phyloP scores from a whole-genome alignment of 2,888 invertebrate genomes.

The Mythimna impura region DNA sequence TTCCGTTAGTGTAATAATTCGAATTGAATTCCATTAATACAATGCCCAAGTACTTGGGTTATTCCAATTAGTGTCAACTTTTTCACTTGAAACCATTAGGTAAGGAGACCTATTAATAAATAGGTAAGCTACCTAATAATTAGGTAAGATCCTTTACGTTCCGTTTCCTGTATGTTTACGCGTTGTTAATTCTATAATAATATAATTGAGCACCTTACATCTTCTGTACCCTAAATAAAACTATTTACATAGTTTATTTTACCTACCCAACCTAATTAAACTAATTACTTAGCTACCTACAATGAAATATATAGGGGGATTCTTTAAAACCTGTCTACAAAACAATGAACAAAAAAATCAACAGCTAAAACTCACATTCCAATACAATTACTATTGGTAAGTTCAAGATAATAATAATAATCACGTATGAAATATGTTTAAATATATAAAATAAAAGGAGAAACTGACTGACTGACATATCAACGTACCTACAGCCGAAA shows the following conservation, averaged over 20 bases:
- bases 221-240: not conserved
- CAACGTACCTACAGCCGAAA: too few relatives aligned
- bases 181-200: not conserved
- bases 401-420: slow-evolving; percentile 16
- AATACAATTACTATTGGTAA: not conserved
- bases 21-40: slow-evolving; percentile 34
- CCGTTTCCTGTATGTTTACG: too few relatives aligned
- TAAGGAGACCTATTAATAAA: slow-evolving; percentile 12
- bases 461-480: too few relatives aligned
- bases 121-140: slow-evolving; percentile 16
- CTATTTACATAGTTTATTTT: too few relatives aligned
- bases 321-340: not conserved
- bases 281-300: not conserved
- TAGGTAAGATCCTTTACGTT: slow-evolving; percentile 2
- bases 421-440: not conserved
- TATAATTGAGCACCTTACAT: not conserved
- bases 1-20: slow-evolving; percentile 49
- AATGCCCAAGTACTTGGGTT: not conserved
- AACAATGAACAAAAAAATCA: not conserved
- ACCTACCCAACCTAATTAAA: not conserved
- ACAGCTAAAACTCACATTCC: not conserved
- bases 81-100: slow-evolving; percentile 9
- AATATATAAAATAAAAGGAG: too few relatives aligned
- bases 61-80: slow-evolving; percentile 17
- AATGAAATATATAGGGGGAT: not conserved